These are phyloP conservation scores for Eptatretus atami DNA, from an alignment of 2,797 vertebrate genomes.

Conservation along the genomic window DNA sequence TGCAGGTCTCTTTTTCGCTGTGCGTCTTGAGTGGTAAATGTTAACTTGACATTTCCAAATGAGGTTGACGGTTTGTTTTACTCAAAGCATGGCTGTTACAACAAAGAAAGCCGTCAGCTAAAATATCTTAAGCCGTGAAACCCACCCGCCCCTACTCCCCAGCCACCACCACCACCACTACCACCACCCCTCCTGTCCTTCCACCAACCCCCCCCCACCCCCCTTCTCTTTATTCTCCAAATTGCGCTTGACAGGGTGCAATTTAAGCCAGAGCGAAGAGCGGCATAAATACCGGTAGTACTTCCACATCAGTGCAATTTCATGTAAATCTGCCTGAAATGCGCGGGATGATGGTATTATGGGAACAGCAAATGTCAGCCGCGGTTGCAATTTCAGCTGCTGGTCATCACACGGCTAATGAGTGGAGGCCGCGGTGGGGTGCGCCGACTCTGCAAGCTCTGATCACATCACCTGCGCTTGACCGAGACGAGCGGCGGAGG, in stretches of 20 bases:
- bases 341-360: constrained; percentile 1
- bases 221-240: constrained; percentile 1
- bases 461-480: too few relatives aligned
- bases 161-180: neutral
- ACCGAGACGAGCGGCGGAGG: too few relatives aligned
- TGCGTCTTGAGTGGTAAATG: too few relatives aligned
- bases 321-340: constrained; percentile 5
- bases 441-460: too few relatives aligned
- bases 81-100: too few relatives aligned
- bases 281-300: constrained; percentile 5
- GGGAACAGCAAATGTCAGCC: constrained; percentile 2
- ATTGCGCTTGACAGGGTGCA: constrained; percentile 5
- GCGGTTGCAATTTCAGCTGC: neutral
- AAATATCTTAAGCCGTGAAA: too few relatives aligned
- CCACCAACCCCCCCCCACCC: neutral
- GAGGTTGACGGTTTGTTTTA: too few relatives aligned
- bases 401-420: too few relatives aligned
- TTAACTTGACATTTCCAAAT: too few relatives aligned
- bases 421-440: too few relatives aligned
- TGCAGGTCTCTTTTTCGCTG: too few relatives aligned
- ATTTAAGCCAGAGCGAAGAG: constrained; percentile 3
- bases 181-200: neutral
- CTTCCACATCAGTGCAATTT: constrained; percentile 5
- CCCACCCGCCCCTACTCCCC: neutral
- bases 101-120: too few relatives aligned